Base-by-base conservation (phyloP, 2,888 invertebrate genomes). In the Phrixothrix hirtus region DNA sequence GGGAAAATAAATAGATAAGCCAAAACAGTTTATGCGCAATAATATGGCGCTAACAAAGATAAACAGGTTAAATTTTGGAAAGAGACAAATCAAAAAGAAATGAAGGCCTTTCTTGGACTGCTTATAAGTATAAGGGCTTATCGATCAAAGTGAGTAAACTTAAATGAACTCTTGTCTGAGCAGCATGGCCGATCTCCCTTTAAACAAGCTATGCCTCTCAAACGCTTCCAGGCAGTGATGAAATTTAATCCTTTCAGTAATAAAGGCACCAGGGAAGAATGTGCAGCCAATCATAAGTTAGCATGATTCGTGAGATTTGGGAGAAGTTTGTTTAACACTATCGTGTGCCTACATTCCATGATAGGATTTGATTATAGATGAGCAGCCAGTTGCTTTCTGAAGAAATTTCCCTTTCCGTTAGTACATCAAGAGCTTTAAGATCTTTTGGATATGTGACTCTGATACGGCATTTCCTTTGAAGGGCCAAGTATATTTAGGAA, bases 1-100 rank as follows among this genome's bases (percentile, higher is more conserved):
- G 7, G 25, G 25, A 11, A 29, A 29, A 29, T 11, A 3, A 29
- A 29, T 29, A 29, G 29, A n/a, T n/a, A 29, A 29, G 7, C 29
- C n/a, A 29, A 29, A 29, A 29, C 10, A n/a, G 29, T 29, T 29
- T 6, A 3, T 29, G 29, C 29, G 29, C 10, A 29, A 29, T 29
- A 11, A 2, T 6, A 29, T 11, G n/a, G 29, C 29, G n/a, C 29
- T n/a, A 29, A 29, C 29, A 29, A 29, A 29, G 29, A 29, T 29
- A 6, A 29, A 29, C 25, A n/a, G 11, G 11, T n/a, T 5, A 25
- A 25, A 25, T 6, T 7, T 25, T 25, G 29, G 29, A 3, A 29
- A 29, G 2, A 29, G 11, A 29, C 7, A 2, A n/a, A 29, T 11
- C 7, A 6, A 29, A 29, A 5, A 7, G 25, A 25, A 25, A 25